These are phyloP conservation scores for Drosophila longiperda DNA, from an alignment of 2,888 invertebrate species.

Conservation along the genomic window DNA sequence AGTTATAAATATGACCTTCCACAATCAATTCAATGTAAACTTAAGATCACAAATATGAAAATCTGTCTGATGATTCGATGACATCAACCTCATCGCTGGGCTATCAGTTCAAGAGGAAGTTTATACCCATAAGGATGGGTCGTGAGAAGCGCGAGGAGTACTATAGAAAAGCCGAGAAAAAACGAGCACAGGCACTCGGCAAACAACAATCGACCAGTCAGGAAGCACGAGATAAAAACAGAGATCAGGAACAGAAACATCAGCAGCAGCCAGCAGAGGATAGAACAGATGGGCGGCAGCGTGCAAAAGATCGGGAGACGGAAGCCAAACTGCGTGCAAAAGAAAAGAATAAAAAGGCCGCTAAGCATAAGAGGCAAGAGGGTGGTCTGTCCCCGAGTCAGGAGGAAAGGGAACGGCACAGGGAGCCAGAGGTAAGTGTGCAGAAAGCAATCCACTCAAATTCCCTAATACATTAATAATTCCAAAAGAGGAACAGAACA, in stretches of 20 bases:
- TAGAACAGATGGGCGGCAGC: not conserved
- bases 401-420: slow-evolving; percentile 3
- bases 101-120: slow-evolving; percentile 64
- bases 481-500: slow-evolving; percentile 3
- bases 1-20: not conserved
- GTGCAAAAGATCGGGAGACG: slow-evolving; percentile 21
- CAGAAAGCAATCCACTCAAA: not conserved
- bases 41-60: slow-evolving; percentile 4
- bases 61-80: slow-evolving; percentile 7
- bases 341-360: slow-evolving; percentile 1
- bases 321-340: not conserved
- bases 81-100: slow-evolving; percentile 74
- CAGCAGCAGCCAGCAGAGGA: not conserved
- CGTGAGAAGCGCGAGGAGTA: slow-evolving; percentile 27
- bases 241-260: slow-evolving; percentile 28
- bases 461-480: not conserved
- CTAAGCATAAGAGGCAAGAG: slow-evolving; percentile 27
- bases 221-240: slow-evolving; percentile 10
- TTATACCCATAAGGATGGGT: slow-evolving; percentile 44
- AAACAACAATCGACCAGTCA: slow-evolving; percentile 38
- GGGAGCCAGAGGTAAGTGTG: slow-evolving; percentile 8
- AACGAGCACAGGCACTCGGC: not conserved
- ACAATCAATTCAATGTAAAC: not conserved
- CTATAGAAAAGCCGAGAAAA: slow-evolving; percentile 39
- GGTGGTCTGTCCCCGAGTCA: slow-evolving; percentile 20